Evolutionary conservation across 2,888 invertebrate species (phyloP).

Genomic region (Catonia carolina): DNA sequence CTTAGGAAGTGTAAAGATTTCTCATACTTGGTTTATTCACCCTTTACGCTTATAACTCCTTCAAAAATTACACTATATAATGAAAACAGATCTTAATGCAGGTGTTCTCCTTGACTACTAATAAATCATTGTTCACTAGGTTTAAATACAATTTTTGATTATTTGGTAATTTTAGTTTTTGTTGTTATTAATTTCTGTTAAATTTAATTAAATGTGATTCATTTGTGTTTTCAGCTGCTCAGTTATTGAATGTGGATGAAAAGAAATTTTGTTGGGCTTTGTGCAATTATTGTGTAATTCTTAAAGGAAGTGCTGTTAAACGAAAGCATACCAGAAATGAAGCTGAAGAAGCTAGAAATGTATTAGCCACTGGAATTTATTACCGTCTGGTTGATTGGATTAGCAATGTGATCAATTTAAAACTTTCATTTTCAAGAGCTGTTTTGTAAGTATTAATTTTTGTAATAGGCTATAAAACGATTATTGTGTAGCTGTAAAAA

Average conservation of each 20-base stretch:
- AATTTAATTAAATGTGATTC: too few relatives aligned
- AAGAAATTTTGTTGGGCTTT: slow-evolving; percentile 80
- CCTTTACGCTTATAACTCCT: too few relatives aligned
- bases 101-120: too few relatives aligned
- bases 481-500: background rate
- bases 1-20: too few relatives aligned
- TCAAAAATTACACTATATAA: too few relatives aligned
- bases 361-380: slow-evolving; percentile 77
- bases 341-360: slow-evolving; percentile 76
- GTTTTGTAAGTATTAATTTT: slow-evolving; percentile 68
- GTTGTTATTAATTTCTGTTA: too few relatives aligned
- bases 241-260: slow-evolving; percentile 67
- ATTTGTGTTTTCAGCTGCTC: too few relatives aligned
- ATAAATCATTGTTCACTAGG: too few relatives aligned
- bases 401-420: slow-evolving; percentile 75
- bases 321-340: slow-evolving; percentile 68
- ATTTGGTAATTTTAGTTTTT: too few relatives aligned
- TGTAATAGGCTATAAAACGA: background rate
- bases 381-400: slow-evolving; percentile 83
- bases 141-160: too few relatives aligned
- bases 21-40: too few relatives aligned
- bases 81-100: too few relatives aligned
- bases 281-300: slow-evolving; percentile 76
- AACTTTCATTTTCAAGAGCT: slow-evolving; percentile 73
- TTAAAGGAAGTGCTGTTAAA: slow-evolving; percentile 61